phyloP scores from a whole-genome alignment of 30 jellyfish, hydroid and myxozoan genomes.

The Aurelia coerulea region DNA sequence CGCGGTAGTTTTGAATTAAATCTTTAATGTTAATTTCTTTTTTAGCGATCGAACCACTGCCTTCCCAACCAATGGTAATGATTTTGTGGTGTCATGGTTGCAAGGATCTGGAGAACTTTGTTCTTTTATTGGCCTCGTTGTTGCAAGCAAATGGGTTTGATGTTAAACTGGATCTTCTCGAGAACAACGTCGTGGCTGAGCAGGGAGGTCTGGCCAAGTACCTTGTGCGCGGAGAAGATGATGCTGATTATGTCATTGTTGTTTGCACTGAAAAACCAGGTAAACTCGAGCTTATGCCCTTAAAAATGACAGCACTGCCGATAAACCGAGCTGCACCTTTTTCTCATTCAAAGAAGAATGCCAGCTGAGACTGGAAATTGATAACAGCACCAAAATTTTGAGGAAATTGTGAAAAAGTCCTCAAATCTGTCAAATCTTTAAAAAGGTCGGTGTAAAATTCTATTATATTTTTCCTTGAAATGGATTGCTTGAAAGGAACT shows the following conservation, averaged over 20 bases:
- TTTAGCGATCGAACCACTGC: background rate
- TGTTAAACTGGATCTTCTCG: conserved; percentile 1
- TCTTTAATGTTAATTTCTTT: too few species aligned
- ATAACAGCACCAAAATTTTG: too few species aligned
- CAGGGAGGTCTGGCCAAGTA: background rate
- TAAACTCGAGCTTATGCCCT: background rate
- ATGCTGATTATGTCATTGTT: background rate
- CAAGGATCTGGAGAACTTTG: background rate
- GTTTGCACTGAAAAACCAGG: conserved; percentile 3
- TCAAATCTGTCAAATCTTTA: too few species aligned
- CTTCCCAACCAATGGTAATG: conserved; percentile 3
- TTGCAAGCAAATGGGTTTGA: background rate
- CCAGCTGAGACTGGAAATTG: too few species aligned
- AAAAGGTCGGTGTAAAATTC: too few species aligned
- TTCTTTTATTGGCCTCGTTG: background rate
- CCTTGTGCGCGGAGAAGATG: background rate
- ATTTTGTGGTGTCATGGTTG: conserved; percentile 1
- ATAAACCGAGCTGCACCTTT: too few species aligned
- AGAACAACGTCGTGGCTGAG: background rate
- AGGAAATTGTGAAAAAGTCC: too few species aligned
- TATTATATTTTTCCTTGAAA: too few species aligned
- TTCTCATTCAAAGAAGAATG: too few species aligned
- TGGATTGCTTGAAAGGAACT: too few species aligned
- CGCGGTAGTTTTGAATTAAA: too few species aligned
- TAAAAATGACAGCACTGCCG: too few species aligned